Conservation (phyloP, 1,140 invertebrate genomes). For the Anastrepha ludens region DNA sequence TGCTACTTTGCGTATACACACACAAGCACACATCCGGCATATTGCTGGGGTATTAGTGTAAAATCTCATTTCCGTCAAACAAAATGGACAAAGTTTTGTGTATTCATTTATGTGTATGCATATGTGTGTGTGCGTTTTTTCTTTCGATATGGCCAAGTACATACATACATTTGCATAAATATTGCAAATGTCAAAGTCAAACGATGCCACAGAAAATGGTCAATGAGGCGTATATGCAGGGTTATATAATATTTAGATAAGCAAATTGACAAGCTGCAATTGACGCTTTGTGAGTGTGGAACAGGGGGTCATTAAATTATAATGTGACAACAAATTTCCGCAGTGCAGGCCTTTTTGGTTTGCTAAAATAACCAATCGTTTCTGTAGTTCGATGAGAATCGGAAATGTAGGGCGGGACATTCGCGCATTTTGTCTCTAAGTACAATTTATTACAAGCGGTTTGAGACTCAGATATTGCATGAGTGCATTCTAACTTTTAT, state of each 20-base stretch:
- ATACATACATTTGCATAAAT: neutral
- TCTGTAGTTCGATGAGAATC: too few relatives aligned
- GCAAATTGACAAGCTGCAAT: neutral
- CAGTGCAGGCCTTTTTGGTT: neutral
- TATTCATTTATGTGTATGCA: neutral
- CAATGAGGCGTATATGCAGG: neutral
- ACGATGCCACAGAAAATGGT: neutral
- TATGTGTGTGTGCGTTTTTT: neutral
- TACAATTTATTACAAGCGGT: too few relatives aligned
- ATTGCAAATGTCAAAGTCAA: conserved; percentile 46
- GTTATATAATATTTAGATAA: neutral
- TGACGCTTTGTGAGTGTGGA: neutral
- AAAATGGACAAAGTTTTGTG: neutral
- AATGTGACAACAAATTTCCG: neutral
- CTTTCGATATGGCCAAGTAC: neutral
- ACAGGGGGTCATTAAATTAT: neutral
- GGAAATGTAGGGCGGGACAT: too few relatives aligned
- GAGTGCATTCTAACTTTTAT: too few relatives aligned
- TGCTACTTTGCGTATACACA: conserved; percentile 11
- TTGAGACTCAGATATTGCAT: too few relatives aligned
- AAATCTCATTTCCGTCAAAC: conserved; percentile 43
- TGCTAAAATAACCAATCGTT: neutral
- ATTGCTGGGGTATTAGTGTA: conserved; percentile 28
- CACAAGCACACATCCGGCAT: neutral
- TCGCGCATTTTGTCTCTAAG: too few relatives aligned